Evolutionary conservation across 2,888 invertebrate species (phyloP), one percentile per base, ranked within the genome.

Genomic region (Augochlorella aurata): DNA sequence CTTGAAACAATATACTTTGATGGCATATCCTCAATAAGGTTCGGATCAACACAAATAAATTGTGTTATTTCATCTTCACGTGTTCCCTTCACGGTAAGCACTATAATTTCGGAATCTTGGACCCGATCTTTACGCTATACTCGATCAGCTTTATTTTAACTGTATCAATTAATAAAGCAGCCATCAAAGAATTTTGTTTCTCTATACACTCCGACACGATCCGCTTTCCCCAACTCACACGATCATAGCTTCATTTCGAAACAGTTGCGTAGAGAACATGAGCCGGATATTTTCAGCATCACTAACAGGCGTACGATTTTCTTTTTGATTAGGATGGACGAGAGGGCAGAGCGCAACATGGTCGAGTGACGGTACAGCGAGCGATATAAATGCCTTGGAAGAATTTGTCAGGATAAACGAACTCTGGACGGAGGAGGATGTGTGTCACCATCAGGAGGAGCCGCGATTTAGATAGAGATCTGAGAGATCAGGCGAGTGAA

Each of bases 311-410:
- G 5, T 24, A 21, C 50, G 65, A 72, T 86, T 80, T 79, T 82
- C 50, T 84, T 80, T 82, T 76, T 63, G 66, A 24, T 63, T 85
- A 93, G 93, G 91, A 93, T 93, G 93, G 92, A 93, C 92, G 93
- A 93, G 93, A 90, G 91, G 93, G 93, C 92, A 92, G 91, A 92
- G 90, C 91, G 92, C 91, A 91, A 89, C 91, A 92, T 88, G 91
- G 92, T 93, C 90, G 92, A 93, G 90, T 93, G 90, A 93, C 91
- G 92, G 90, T 91, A 91, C 91, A 92, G 92, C 89, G 89, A 88
- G 89, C 90, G 90, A 89, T 86, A 77, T 77, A 85, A 86, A 89
- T 76, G 88, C 87, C 87, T 89, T 87, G 88, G 82, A 78, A 78
- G 77, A 82, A 89, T 89, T 91, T 89, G 90, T 82, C 74, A 85